Evolutionary conservation across 1,140 invertebrate species (phyloP).

Genomic region (Drosophila mauritiana): DNA sequence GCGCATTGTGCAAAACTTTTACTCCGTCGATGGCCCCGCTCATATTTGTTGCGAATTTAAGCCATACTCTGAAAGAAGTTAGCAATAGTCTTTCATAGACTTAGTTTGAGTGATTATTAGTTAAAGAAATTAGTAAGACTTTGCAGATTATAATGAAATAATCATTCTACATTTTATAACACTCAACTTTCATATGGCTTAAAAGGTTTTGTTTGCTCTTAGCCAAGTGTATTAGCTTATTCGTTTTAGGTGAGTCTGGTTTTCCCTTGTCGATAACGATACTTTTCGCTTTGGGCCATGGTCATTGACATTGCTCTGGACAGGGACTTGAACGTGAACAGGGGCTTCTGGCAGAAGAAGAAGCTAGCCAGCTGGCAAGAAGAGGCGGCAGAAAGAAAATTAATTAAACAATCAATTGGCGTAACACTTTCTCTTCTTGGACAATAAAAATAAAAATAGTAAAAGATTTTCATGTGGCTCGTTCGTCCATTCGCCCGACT

Average conservation of each 20-base stretch:
- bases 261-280: constrained; percentile 11
- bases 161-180: too few relatives aligned
- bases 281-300: constrained; percentile 27
- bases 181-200: too few relatives aligned
- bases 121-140: not conserved
- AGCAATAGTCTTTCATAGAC: not conserved
- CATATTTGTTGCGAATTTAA: constrained; percentile 50
- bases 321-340: constrained; percentile 28
- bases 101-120: not conserved
- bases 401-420: constrained; percentile 83
- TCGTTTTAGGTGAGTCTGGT: not conserved
- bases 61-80: constrained; percentile 13
- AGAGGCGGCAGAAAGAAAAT: constrained; percentile 67
- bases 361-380: constrained; percentile 35
- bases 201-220: not conserved
- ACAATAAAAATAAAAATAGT: constrained; percentile 73
- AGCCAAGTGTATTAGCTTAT: constrained; percentile 13
- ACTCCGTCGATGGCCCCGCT: constrained; percentile 52
- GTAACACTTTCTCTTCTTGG: constrained; percentile 83
- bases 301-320: constrained; percentile 56
- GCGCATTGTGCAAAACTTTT: constrained; percentile 80
- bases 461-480: constrained; percentile 51
- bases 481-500: constrained; percentile 19
- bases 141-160: too few relatives aligned
- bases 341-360: constrained; percentile 19